These are phyloP conservation scores for Aporophyla lueneburgensis DNA, from an alignment of 2,888 invertebrate species.

Conservation along the genomic window DNA sequence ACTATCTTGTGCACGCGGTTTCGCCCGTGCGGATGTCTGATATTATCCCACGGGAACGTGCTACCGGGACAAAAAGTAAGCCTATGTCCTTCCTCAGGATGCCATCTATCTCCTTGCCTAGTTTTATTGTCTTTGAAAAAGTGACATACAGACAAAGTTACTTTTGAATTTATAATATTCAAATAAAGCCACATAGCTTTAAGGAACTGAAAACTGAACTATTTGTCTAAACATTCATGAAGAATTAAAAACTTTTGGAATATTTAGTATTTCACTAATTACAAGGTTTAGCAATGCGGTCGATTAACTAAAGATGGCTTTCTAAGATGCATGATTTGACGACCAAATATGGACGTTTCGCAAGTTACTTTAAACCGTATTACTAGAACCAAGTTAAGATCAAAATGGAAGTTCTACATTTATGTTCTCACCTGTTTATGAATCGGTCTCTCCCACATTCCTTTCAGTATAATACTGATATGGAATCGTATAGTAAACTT, in stretches of 20 bases:
- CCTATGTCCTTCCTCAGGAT: too few species aligned
- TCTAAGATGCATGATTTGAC: background rate
- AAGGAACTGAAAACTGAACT: background rate
- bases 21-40: too few species aligned
- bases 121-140: too few species aligned
- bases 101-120: too few species aligned
- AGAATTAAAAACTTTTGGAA: background rate
- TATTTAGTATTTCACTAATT: background rate
- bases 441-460: slow-evolving; percentile 98
- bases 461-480: slow-evolving; percentile 98
- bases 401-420: background rate
- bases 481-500: slow-evolving; percentile 99
- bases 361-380: background rate
- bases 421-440: slow-evolving; percentile 91
- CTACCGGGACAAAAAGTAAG: too few species aligned
- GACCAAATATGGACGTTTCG: background rate
- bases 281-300: background rate
- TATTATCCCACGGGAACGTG: too few species aligned
- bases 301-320: background rate
- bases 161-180: too few species aligned
- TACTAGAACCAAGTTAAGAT: background rate
- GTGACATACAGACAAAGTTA: too few species aligned
- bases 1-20: background rate
- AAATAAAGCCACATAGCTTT: background rate
- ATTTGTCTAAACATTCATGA: background rate